Evolutionary conservation across 2,888 invertebrate species (phyloP).

Genomic region (Calliphora vomitoria): DNA sequence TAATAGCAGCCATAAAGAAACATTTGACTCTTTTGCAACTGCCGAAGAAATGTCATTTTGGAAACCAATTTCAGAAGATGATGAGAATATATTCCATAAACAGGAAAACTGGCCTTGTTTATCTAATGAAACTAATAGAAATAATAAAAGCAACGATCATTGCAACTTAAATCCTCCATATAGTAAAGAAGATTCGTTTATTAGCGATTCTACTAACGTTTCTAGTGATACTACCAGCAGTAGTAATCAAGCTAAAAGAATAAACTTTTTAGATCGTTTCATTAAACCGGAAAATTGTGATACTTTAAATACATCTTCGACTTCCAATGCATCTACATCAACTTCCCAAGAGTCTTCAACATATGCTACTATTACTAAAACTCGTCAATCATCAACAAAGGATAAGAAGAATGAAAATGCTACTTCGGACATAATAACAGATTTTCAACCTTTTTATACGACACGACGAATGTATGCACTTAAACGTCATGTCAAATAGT

Average conservation of each 20-base stretch:
- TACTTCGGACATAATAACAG: not conserved
- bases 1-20: not conserved
- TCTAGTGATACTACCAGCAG: not conserved
- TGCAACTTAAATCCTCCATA: not conserved
- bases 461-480: slow-evolving; percentile 57
- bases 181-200: not conserved
- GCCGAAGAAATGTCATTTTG: slow-evolving; percentile 11
- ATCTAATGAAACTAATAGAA: not conserved
- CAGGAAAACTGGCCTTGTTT: slow-evolving; percentile 50
- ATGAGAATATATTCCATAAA: slow-evolving; percentile 27
- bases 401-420: slow-evolving; percentile 1
- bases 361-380: slow-evolving; percentile 60
- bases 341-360: not conserved
- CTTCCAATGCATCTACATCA: not conserved
- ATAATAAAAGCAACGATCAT: not conserved
- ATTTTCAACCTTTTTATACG: slow-evolving; percentile 53
- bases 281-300: slow-evolving; percentile 14
- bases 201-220: not conserved
- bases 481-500: slow-evolving; percentile 56
- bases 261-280: slow-evolving; percentile 57
- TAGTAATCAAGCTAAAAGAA: not conserved
- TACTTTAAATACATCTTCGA: not conserved
- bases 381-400: not conserved
- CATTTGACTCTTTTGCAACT: not conserved
- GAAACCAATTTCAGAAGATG: slow-evolving; percentile 23